A percentile compares a stretch with the other conserved stretches of the same genome.
Evolutionary conservation across 2,888 invertebrate genomes (phyloP).

Genomic region (Poecilus cupreus): DNA sequence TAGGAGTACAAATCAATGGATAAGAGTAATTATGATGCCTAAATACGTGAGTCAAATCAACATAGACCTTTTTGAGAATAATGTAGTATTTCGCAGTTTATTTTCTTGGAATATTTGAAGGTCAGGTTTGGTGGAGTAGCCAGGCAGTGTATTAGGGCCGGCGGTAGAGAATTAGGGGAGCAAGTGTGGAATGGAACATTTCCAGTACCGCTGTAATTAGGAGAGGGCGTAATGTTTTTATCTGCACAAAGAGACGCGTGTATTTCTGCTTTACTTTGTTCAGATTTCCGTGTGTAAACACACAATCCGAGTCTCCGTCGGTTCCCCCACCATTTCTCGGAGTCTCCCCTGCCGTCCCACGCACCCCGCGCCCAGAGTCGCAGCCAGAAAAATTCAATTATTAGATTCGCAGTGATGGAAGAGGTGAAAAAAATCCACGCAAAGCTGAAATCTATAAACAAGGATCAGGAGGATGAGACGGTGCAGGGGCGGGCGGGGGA

Average conservation of each 20-base stretch:
- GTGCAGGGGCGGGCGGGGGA: conserved; percentile 10
- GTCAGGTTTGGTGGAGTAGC: not conserved
- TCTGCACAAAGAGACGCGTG: conserved; percentile 53
- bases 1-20: no score
- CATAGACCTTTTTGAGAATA: no score
- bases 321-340: not conserved
- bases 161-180: not conserved
- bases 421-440: conserved; percentile 47
- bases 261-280: conserved; percentile 52
- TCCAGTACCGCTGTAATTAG: conserved; percentile 41
- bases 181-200: conserved; percentile 15
- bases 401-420: conserved; percentile 55
- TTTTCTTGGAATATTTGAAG: not conserved
- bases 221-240: conserved; percentile 52
- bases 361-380: not conserved
- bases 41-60: no score
- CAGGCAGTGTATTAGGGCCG: not conserved
- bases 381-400: conserved; percentile 57
- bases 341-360: not conserved
- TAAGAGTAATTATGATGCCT: no score
- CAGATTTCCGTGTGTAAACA: conserved; percentile 56
- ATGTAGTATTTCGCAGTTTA: not conserved
- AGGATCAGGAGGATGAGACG: conserved; percentile 39
- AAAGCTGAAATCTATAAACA: conserved; percentile 58
- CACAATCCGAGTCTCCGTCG: conserved; percentile 48